Conservation (phyloP, 2,888 invertebrate genomes). For the Stenichneumon culpator region DNA sequence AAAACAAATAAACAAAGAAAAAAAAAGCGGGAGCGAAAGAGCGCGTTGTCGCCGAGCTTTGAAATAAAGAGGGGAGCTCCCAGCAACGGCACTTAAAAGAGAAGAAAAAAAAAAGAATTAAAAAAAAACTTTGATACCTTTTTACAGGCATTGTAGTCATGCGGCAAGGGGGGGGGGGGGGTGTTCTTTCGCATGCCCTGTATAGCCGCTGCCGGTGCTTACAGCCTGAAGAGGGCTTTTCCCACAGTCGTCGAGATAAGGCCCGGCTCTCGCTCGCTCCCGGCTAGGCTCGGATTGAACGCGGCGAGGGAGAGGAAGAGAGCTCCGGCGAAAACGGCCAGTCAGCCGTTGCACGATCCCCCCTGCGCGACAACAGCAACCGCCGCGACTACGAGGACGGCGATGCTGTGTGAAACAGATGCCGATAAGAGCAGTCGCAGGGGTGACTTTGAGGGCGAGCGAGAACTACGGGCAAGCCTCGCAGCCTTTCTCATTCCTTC, state of each 20-base stretch:
- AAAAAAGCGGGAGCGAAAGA: neutral
- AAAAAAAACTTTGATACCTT: conserved; percentile 76
- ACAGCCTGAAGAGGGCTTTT: conserved; percentile 69
- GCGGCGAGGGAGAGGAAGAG: conserved; percentile 42
- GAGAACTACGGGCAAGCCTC: conserved; percentile 54
- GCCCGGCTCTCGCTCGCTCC: conserved; percentile 25
- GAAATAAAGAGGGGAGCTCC: conserved; percentile 48
- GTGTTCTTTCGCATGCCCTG: conserved; percentile 15
- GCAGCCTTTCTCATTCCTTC: conserved; percentile 28
- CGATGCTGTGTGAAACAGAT: conserved; percentile 58
- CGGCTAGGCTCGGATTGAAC: conserved; percentile 64
- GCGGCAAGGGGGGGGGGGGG: conserved; percentile 35
- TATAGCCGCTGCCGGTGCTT: conserved; percentile 46
- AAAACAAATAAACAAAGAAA: too few relatives aligned
- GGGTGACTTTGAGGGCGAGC: conserved; percentile 72
- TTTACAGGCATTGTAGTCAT: conserved; percentile 73
- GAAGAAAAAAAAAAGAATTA: neutral
- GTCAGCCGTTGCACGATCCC: conserved; percentile 17
- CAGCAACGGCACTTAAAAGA: neutral
- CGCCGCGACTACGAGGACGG: conserved; percentile 41
- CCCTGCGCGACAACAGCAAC: neutral
- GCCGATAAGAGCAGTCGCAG: conserved; percentile 77
- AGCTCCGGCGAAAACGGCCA: conserved; percentile 55
- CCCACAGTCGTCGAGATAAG: conserved; percentile 74
- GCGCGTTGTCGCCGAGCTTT: conserved; percentile 38